A percentile compares a stretch with the other conserved stretches of the same genome.
Evolutionary conservation across 1,140 invertebrate genomes (phyloP).

Genomic region (Drosophila elegans): DNA sequence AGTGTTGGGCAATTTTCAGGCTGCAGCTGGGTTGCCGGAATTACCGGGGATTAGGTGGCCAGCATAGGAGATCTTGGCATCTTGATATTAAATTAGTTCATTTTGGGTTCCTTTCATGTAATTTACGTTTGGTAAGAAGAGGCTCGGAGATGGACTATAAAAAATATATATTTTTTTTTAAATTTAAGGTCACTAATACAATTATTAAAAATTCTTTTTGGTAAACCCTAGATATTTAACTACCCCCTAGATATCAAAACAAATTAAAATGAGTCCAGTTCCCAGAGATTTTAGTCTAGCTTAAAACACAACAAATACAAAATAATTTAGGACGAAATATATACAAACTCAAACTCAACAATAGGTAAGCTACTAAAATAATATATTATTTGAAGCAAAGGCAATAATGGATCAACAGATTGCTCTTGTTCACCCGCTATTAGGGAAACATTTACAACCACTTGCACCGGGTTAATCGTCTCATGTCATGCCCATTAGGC

Average conservation of each 20-base stretch:
- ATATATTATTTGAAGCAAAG: not conserved
- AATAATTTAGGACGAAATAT: too few relatives aligned
- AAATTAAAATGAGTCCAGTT: too few relatives aligned
- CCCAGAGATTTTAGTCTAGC: too few relatives aligned
- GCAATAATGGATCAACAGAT: not conserved
- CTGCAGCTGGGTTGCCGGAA: slow-evolving; percentile 24
- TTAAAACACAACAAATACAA: too few relatives aligned
- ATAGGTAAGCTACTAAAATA: slow-evolving; percentile 15
- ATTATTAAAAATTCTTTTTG: not conserved
- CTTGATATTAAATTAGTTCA: slow-evolving; percentile 12
- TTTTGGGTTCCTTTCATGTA: not conserved
- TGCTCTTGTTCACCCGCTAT: slow-evolving; percentile 27
- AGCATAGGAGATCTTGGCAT: slow-evolving; percentile 4
- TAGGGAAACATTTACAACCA: slow-evolving; percentile 29
- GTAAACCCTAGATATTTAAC: too few relatives aligned
- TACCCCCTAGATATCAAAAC: too few relatives aligned
- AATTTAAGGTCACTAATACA: not conserved
- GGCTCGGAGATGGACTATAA: too few relatives aligned
- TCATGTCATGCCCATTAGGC: slow-evolving; percentile 69
- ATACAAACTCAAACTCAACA: not conserved
- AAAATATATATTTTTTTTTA: not conserved
- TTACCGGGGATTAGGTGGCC: slow-evolving; percentile 18
- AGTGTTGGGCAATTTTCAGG: slow-evolving; percentile 36
- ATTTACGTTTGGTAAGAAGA: not conserved
- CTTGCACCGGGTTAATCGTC: slow-evolving; percentile 51